These are phyloP conservation scores for Atrichornis clamosus DNA, from an alignment of 2,113 vertebrate species.

Conservation along the genomic window DNA sequence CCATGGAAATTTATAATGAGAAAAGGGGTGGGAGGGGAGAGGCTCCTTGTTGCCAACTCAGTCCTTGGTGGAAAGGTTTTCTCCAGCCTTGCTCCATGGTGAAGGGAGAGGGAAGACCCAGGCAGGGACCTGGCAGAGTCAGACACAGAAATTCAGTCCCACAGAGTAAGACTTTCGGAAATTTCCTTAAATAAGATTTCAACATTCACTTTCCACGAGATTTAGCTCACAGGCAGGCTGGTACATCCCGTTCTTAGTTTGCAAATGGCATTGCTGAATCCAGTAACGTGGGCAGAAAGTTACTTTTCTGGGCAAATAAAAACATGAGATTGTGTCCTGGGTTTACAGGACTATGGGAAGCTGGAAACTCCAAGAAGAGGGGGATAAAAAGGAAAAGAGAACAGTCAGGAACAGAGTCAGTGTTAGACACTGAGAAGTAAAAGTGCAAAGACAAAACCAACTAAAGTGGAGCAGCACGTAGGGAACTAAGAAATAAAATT, in stretches of 20 bases:
- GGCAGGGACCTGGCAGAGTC: neutral
- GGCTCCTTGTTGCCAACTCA: constrained; percentile 8
- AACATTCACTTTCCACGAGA: neutral
- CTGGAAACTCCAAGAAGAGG: neutral
- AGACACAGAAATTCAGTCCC: neutral
- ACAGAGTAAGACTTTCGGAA: neutral
- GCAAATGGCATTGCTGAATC: neutral
- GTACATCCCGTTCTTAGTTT: neutral
- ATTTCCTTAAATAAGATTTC: neutral
- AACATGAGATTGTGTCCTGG: neutral
- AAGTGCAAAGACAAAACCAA: neutral
- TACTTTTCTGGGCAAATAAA: neutral
- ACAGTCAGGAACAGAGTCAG: neutral
- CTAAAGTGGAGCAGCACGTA: neutral
- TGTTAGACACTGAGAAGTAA: neutral
- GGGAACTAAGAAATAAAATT: neutral
- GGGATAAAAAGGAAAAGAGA: neutral
- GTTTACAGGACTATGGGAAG: neutral
- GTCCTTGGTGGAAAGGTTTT: neutral
- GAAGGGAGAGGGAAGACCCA: neutral
- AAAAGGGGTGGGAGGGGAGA: neutral
- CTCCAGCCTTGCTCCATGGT: neutral
- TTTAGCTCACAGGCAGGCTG: neutral
- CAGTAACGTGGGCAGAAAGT: neutral
- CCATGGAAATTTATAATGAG: constrained; percentile 45